These are phyloP conservation scores for Dendroctonus valens DNA, from an alignment of 1,140 invertebrate genomes.

Conservation along the genomic window DNA sequence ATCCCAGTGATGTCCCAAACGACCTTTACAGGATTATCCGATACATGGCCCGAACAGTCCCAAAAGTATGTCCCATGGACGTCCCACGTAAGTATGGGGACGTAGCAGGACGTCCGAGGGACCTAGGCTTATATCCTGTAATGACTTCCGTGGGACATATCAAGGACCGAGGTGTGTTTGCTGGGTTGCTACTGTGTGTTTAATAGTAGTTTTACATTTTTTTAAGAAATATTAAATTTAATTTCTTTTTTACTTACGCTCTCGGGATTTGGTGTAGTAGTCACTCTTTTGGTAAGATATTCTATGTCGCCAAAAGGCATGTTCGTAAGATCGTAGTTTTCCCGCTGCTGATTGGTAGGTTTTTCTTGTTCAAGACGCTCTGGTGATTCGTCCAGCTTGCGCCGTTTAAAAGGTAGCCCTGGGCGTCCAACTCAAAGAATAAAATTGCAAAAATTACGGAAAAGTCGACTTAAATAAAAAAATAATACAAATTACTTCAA, in stretches of 20 bases:
- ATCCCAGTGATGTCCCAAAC: no score
- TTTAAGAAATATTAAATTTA: no score
- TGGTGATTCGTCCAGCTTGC: neutral
- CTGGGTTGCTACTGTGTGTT: no score
- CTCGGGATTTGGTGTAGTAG: constrained; percentile 1
- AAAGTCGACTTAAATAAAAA: neutral
- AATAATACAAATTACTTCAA: neutral
- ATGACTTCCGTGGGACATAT: no score
- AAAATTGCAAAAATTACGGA: neutral
- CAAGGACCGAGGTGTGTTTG: no score
- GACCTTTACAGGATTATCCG: no score
- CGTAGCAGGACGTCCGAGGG: no score
- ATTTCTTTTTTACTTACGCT: constrained; percentile 11
- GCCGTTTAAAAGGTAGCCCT: neutral
- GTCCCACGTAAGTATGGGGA: no score
- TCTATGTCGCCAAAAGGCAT: constrained; percentile 58
- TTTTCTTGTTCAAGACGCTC: constrained; percentile 16
- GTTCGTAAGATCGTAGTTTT: constrained; percentile 58
- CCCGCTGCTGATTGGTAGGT: neutral
- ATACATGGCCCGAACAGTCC: no score
- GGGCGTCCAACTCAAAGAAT: neutral
- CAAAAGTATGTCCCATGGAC: no score
- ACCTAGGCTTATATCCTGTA: no score
- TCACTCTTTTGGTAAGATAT: constrained; percentile 52
- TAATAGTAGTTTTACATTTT: no score